These are phyloP conservation scores for Aphidius gifuensis DNA, from an alignment of 1,140 invertebrate genomes.

Conservation along the genomic window DNA sequence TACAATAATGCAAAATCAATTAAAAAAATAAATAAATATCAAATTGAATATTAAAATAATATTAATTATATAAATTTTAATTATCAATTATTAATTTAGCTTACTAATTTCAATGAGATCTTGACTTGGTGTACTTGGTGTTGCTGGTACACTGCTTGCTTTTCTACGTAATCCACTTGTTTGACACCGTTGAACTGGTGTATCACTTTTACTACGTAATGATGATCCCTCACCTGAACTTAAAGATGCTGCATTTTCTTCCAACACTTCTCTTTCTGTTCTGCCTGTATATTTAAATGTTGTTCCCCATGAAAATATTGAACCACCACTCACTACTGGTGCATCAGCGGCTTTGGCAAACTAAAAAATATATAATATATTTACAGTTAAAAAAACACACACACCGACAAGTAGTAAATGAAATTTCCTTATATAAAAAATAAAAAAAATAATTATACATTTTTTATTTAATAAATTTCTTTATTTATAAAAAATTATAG, in stretches of 20 bases:
- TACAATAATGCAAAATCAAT: constrained; percentile 15
- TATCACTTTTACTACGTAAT: constrained; percentile 59
- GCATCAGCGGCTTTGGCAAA: constrained; percentile 83
- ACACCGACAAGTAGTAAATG: no score
- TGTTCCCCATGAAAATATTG: constrained; percentile 90
- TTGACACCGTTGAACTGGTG: constrained; percentile 58
- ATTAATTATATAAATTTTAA: no score
- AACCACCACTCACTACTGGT: constrained; percentile 86
- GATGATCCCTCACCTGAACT: constrained; percentile 18
- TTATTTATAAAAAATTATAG: constrained; percentile 1
- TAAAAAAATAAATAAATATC: no score
- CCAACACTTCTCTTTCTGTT: constrained; percentile 83
- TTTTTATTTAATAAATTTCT: no score
- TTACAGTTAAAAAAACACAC: not conserved
- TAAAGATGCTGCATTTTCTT: constrained; percentile 57
- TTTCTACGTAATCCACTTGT: constrained; percentile 67
- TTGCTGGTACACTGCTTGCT: constrained; percentile 79
- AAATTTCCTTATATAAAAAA: no score
- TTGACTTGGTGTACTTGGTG: constrained; percentile 73
- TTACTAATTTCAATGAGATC: constrained; percentile 52
- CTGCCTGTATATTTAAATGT: constrained; percentile 89
- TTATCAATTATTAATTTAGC: no score
- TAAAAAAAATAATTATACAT: not conserved
- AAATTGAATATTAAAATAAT: no score
- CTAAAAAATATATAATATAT: constrained; percentile 59